Base-by-base conservation (phyloP, 2,888 invertebrate species). In the Drosophila demipolita region DNA sequence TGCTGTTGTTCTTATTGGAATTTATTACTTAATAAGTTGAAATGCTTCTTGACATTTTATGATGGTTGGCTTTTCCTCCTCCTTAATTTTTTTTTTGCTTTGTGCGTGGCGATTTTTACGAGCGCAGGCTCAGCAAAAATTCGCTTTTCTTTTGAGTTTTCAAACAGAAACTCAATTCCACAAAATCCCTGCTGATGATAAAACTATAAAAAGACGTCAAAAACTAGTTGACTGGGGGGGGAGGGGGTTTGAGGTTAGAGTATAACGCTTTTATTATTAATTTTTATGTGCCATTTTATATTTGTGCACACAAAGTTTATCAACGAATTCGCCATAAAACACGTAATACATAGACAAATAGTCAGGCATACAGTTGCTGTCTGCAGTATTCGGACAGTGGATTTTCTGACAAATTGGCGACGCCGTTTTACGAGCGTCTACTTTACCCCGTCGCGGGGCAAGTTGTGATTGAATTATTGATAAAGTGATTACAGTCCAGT, bases 1-100 rank as follows among this genome's bases (percentile, higher is more conserved):
- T 45, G 66, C 67, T 50, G 80, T 80, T 85, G 83, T 89, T 85
- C 73, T 81, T 84, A 86, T 87, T 75, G 78, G 81, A 89, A 88
- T 88, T 88, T 88, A 88, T 88, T 90, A 85, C 88, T 90, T 88
- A 90, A 88, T 88, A 89, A 89, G 78, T 82, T 68, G 72, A 83
- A 89, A 83, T 78, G 82, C 38, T 63, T 74, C 61, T 66, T 40
- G 64, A 49, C 72, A 64, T 66, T 78, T 75, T 45, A 48, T 54
- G 68, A 48, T 58, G 57, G 57, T 53, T 42, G n/a, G 20, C 45
- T 15, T 23, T 57, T 36, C 17, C 29, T 29, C 5, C 29, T 29
- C 29, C 29, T 6, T 6, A 4, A 5, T 26, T 26, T 26, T 26
- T 26, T 26, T 4, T 17, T 26, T 36, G n/a, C 48, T 40, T 68